Evolutionary conservation across 2,797 vertebrate species (phyloP).

Genomic region (Labeo calbasu): DNA sequence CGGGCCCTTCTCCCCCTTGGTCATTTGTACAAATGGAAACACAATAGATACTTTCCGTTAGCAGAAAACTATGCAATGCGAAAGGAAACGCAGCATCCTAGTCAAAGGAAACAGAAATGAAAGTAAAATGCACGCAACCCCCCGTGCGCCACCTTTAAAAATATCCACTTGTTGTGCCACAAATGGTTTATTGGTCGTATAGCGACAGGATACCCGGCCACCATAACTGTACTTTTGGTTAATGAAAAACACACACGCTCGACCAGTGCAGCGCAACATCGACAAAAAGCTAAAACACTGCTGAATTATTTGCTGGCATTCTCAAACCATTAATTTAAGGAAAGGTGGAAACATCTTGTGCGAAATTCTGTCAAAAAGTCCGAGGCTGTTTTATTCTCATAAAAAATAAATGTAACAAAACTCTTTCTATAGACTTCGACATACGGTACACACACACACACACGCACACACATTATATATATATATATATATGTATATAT

Average conservation of each 20-base stretch:
- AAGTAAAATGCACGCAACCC: conserved; percentile 66
- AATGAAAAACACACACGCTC: conserved; percentile 60
- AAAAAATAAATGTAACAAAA: conserved; percentile 33
- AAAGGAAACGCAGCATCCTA: conserved; percentile 79
- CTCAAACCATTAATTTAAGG: conserved; percentile 35
- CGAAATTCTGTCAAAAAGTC: conserved; percentile 38
- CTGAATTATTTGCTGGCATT: conserved; percentile 27
- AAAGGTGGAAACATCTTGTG: conserved; percentile 3
- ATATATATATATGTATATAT: too few relatives aligned
- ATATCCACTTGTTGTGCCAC: conserved; percentile 61
- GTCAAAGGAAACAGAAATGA: conserved; percentile 61
- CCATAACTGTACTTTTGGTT: conserved; percentile 55
- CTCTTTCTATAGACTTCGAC: not conserved
- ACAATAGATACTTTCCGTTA: conserved; percentile 80
- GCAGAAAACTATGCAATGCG: conserved; percentile 66
- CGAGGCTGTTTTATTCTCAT: conserved; percentile 20
- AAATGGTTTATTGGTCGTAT: conserved; percentile 70
- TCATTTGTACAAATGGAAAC: conserved; percentile 60
- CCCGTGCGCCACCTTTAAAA: conserved; percentile 59
- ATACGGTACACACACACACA: not conserved
- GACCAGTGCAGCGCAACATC: conserved; percentile 26
- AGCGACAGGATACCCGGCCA: conserved; percentile 66
- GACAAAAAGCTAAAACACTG: conserved; percentile 22
- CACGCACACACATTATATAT: too few relatives aligned
- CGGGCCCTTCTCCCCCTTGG: conserved; percentile 56